Base-by-base conservation (phyloP, 2,888 invertebrate species). In the Drosophila ezoana region DNA sequence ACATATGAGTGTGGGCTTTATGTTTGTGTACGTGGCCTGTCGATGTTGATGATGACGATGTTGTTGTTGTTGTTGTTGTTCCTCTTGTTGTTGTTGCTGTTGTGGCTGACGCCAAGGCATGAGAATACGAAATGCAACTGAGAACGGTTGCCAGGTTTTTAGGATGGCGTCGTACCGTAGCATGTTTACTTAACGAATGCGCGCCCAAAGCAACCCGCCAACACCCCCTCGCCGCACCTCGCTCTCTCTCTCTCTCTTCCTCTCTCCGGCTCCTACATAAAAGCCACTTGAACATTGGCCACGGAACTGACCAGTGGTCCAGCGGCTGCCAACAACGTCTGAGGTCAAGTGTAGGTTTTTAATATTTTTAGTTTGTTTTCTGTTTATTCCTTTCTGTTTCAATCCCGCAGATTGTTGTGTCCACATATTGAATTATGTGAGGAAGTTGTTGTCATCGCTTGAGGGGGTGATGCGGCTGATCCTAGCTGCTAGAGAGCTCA, bases 161-260 rank as follows among this genome's bases (percentile, higher is more conserved):
- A 84, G 81, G 84, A 84, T 75, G 85, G 87, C 83, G 87, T 84
- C 77, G 84, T 84, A 84, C 72, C 89, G 87, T 88, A 69, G 83
- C 89, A 84, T 84, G 83, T 84, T 84, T 84, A 84, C 89, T 84
- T 88, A 84, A 84, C 83, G 87, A 84, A 84, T 83, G 76, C 79
- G 75, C 58, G 53, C 69, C 77, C 83, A 79, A 62, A 35, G 47
- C 58, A 40, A 13, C 28, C 37, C 14, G 11, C 9, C 20, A 1
- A 33, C 14, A 9, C 32, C 6, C 45, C 37, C 18, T 48, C n/a
- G 18, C 9, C 4, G 6, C 9, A 16, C 20, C 35, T 1, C 48
- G 9, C n/a, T 6, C 13, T 11, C 3, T 3, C 10, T 1, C 3
- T 32, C 41, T n/a, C 52, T 28, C 28, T 37, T 3, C 52, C 75